Evolutionary conservation across 2,797 vertebrate genomes (phyloP).

Genomic region (Artibeus jamaicensis): DNA sequence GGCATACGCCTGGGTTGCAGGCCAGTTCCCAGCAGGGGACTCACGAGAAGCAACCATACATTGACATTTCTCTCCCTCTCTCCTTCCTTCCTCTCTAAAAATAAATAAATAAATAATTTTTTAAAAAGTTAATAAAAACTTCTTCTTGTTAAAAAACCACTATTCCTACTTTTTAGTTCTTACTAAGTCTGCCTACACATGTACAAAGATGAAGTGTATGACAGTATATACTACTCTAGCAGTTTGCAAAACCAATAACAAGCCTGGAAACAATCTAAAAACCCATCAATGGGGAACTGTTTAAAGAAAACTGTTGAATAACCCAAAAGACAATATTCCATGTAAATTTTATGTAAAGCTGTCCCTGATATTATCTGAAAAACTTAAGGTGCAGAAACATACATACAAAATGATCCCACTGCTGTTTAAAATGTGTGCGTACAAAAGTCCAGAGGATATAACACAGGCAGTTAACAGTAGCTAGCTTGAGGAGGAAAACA

Average conservation of each 20-base stretch:
- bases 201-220: neutral
- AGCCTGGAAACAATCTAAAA: neutral
- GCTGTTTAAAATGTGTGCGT: neutral
- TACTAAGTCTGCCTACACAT: neutral
- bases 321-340: neutral
- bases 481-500: neutral
- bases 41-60: too few relatives aligned
- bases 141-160: neutral
- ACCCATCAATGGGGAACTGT: neutral
- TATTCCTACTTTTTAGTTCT: neutral
- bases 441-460: neutral
- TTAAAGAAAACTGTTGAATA: neutral
- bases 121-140: neutral
- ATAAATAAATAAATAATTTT: too few relatives aligned
- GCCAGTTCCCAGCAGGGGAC: too few relatives aligned
- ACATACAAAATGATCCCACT: neutral
- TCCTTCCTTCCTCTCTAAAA: too few relatives aligned
- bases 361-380: neutral
- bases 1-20: too few relatives aligned
- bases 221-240: neutral
- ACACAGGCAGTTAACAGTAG: neutral
- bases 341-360: neutral
- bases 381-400: neutral
- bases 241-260: constrained; percentile 15
- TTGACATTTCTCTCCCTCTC: too few relatives aligned